Percentiles rank a stretch among this genome's conserved stretches.
These are phyloP conservation scores for Caenorhabditis wallacei DNA, from an alignment of 2,888 invertebrate species.

Conservation along the genomic window DNA sequence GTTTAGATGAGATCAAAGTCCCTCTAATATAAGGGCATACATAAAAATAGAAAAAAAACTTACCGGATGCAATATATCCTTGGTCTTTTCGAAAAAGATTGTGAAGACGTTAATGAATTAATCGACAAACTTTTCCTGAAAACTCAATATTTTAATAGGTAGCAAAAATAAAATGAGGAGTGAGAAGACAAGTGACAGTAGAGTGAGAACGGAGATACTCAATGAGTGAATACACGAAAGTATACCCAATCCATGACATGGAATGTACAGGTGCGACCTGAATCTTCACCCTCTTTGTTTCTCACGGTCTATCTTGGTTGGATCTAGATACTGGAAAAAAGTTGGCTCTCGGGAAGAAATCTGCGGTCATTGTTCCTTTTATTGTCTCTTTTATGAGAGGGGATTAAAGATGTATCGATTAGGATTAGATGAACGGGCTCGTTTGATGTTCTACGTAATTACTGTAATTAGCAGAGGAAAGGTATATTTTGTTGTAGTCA, in stretches of 20 bases:
- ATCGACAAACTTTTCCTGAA: not conserved
- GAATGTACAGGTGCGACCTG: conserved; percentile 7
- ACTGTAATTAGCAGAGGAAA: not conserved
- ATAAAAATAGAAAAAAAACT: no score
- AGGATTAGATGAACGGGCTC: not conserved
- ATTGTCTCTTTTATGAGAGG: not conserved
- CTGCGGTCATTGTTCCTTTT: not conserved
- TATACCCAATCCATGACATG: no score
- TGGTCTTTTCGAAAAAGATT: no score
- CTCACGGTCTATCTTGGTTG: not conserved
- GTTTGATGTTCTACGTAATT: not conserved
- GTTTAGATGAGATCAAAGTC: no score
- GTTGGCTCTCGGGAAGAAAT: conserved; percentile 15
- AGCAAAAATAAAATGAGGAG: not conserved
- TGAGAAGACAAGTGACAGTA: not conserved
- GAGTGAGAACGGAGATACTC: conserved; percentile 1
- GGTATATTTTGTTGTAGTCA: not conserved
- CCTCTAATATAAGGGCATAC: no score
- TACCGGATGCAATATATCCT: no score
- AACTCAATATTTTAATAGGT: not conserved
- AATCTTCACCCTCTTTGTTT: not conserved
- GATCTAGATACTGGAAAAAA: not conserved
- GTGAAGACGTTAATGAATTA: no score
- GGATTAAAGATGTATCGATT: not conserved
- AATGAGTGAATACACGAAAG: not conserved